These are phyloP conservation scores for Cichladusa arquata DNA, from an alignment of 2,113 vertebrate genomes.

Conservation along the genomic window DNA sequence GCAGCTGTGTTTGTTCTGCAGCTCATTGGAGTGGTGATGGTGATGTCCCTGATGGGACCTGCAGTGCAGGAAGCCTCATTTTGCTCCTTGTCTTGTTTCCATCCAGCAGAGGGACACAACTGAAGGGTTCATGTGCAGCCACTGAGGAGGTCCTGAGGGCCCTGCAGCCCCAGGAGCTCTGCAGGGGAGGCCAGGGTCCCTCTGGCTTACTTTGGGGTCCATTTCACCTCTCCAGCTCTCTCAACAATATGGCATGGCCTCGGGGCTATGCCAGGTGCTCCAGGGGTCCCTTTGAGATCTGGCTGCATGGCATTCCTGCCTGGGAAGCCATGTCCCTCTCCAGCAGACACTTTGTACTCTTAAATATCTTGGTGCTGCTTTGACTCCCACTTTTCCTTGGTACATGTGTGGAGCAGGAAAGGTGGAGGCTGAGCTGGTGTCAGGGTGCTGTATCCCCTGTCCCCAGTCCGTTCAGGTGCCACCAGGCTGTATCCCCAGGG, in stretches of 20 bases:
- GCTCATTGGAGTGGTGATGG: rapidly evolving
- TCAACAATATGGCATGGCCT: not conserved
- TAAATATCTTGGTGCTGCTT: not conserved
- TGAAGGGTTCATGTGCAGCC: not conserved
- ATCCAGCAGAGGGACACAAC: not conserved
- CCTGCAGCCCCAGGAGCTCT: not conserved
- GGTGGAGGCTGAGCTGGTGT: not conserved
- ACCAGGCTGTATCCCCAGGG: rapidly evolving
- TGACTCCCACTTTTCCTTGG: not conserved
- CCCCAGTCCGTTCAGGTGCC: not conserved
- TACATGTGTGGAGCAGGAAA: not conserved
- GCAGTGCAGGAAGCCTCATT: not conserved
- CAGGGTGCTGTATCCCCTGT: not conserved
- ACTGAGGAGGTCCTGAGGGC: rapidly evolving
- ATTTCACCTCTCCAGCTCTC: not conserved
- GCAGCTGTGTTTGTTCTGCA: not conserved
- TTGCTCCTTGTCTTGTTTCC: not conserved
- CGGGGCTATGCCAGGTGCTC: rapidly evolving
- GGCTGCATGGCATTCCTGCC: not conserved
- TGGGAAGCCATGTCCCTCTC: not conserved
- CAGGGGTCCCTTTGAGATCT: not conserved
- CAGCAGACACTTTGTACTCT: not conserved
- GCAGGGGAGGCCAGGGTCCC: rapidly evolving
- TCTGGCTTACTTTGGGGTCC: not conserved
- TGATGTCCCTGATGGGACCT: not conserved